Conservation (phyloP, 2,888 invertebrate genomes). For the Cotesia congregata region DNA sequence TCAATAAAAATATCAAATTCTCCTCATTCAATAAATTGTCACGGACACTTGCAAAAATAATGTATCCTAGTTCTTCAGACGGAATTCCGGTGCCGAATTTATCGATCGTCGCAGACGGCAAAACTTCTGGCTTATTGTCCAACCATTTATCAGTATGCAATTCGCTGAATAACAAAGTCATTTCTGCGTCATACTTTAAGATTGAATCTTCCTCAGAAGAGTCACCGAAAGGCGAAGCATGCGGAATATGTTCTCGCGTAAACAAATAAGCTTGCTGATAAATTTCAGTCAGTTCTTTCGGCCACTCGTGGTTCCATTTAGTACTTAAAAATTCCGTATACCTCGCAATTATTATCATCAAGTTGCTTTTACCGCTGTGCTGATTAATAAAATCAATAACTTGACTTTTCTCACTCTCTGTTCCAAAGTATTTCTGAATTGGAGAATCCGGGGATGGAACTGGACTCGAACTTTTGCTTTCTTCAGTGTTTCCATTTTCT, state of each 20-base stretch:
- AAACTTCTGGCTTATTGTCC: conserved; percentile 57
- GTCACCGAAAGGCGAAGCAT: conserved; percentile 69
- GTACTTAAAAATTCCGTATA: conserved; percentile 74
- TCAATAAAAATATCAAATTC: conserved; percentile 67
- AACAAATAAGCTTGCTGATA: conserved; percentile 77
- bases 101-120: conserved; percentile 58
- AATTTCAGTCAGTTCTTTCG: conserved; percentile 73
- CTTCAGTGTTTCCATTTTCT: conserved; percentile 58
- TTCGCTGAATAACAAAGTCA: conserved; percentile 73
- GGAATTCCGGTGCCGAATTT: conserved; percentile 67
- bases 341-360: conserved; percentile 75
- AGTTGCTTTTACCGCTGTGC: conserved; percentile 68
- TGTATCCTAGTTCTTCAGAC: conserved; percentile 70
- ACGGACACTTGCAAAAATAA: conserved; percentile 71
- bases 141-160: conserved; percentile 69
- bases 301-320: conserved; percentile 79
- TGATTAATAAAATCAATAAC: conserved; percentile 76
- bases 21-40: conserved; percentile 68
- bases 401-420: conserved; percentile 76
- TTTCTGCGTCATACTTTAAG: conserved; percentile 71
- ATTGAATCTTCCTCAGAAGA: conserved; percentile 66
- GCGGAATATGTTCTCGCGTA: conserved; percentile 74
- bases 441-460: conserved; percentile 63
- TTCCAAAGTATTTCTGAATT: conserved; percentile 74
- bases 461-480: conserved; percentile 60